phyloP scores from a whole-genome alignment of 2,113 vertebrate species.

The Tychaedon coryphoeus region DNA sequence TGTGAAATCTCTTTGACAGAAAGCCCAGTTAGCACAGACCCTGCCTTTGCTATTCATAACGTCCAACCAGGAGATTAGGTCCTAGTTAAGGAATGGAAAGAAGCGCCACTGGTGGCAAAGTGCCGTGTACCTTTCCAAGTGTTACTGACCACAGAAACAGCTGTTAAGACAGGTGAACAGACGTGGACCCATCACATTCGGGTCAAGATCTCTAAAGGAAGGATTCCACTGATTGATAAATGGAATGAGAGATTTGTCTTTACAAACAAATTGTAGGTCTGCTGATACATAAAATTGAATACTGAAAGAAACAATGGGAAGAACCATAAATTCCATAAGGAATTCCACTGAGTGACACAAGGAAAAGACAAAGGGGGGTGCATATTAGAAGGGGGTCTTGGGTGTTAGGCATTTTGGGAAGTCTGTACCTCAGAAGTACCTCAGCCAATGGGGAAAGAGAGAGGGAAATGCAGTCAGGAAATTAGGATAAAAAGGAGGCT shows the following conservation, averaged over 20 bases:
- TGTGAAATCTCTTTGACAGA: background rate
- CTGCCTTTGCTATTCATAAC: background rate
- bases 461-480: background rate
- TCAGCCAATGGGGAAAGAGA: background rate
- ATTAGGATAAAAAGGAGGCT: background rate
- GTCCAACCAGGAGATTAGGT: background rate
- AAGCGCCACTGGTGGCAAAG: background rate
- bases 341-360: background rate
- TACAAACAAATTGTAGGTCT: background rate
- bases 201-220: background rate
- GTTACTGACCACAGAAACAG: background rate
- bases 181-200: background rate
- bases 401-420: background rate
- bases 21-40: background rate
- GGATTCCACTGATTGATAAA: background rate
- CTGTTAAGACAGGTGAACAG: background rate
- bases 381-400: background rate
- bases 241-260: background rate
- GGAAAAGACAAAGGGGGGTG: background rate
- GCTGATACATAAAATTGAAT: background rate
- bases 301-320: background rate
- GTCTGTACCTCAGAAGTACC: background rate
- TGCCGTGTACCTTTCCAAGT: background rate
- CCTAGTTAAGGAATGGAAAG: background rate
- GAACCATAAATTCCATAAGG: background rate